These are phyloP conservation scores for Astropecten irregularis DNA, from an alignment of 53 echinoderm and acorn worm genomes.

Conservation along the genomic window DNA sequence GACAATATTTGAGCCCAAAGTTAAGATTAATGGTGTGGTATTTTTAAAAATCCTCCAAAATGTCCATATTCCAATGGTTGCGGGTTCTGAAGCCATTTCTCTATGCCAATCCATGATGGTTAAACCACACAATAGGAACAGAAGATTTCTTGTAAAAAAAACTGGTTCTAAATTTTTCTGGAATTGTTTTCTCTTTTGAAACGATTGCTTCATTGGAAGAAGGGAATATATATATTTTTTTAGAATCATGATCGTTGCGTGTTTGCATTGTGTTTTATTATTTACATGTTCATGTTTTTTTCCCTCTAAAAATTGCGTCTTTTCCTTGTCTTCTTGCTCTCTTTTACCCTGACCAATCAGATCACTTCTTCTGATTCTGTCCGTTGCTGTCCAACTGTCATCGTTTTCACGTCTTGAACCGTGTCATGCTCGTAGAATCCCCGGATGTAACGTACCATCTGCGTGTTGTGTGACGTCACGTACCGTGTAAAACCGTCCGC, in stretches of 20 bases:
- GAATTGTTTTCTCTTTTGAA: no score
- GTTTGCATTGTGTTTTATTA: constrained; percentile 56
- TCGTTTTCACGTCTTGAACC: constrained; percentile 55
- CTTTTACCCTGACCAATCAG: constrained; percentile 7
- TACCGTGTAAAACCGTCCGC: constrained; percentile 35
- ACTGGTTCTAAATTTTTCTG: no score
- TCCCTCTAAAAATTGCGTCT: background rate
- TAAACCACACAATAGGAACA: no score
- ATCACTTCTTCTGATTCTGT: constrained; percentile 60
- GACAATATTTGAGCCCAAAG: no score
- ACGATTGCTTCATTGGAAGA: no score
- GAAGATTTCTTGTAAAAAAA: no score
- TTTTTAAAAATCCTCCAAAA: no score
- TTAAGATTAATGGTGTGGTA: no score
- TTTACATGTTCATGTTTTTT: constrained; percentile 41
- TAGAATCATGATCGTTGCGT: constrained; percentile 30
- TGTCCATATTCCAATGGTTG: no score
- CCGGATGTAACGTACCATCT: constrained; percentile 37
- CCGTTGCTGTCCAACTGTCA: constrained; percentile 56
- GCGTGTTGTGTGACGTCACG: constrained; percentile 56
- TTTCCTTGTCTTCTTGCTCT: constrained; percentile 22
- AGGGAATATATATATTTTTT: background rate
- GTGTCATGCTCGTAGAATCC: constrained; percentile 35
- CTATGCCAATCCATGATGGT: no score
- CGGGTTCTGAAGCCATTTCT: no score